Conservation (phyloP, 2,888 invertebrate genomes). For the Diarsia mendica region DNA sequence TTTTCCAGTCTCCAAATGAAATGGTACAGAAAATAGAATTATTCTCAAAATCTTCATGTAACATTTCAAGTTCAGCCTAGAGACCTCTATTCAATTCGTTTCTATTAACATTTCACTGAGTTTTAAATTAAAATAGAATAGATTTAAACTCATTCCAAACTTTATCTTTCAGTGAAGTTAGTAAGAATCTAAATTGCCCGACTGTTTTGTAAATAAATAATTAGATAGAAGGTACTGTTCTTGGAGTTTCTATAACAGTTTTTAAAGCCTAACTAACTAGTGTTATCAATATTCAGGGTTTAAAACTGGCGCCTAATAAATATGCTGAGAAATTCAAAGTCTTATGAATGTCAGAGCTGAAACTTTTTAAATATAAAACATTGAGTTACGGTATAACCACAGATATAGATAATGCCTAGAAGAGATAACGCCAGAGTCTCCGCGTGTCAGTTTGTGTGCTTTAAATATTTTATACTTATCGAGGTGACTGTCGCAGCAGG, state of each 20-base stretch:
- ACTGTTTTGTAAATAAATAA: constrained; percentile 40
- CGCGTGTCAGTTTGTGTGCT: no score
- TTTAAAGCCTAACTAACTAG: background rate
- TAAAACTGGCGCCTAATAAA: constrained; percentile 31
- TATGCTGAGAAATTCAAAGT: constrained; percentile 40
- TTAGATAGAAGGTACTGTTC: background rate
- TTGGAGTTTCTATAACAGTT: constrained; percentile 17
- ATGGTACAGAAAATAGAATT: constrained; percentile 25
- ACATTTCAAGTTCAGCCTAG: constrained; percentile 31
- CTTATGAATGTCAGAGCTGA: constrained; percentile 37
- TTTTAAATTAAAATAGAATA: constrained; percentile 10
- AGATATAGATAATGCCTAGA: no score
- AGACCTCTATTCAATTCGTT: constrained; percentile 22
- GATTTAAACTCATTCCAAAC: constrained; percentile 41
- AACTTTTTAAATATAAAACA: constrained; percentile 48
- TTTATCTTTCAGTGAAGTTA: constrained; percentile 5
- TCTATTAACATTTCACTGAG: constrained; percentile 31
- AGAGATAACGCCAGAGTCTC: no score
- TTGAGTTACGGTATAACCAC: constrained; percentile 43
- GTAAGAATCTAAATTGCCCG: constrained; percentile 4
- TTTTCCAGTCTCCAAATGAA: constrained; percentile 9
- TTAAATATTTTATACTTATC: no score
- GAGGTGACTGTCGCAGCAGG: no score
- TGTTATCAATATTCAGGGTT: constrained; percentile 21
- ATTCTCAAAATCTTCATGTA: constrained; percentile 37